phyloP scores from a whole-genome alignment of 2,797 vertebrate species.

The Sylvilagus floridanus region DNA sequence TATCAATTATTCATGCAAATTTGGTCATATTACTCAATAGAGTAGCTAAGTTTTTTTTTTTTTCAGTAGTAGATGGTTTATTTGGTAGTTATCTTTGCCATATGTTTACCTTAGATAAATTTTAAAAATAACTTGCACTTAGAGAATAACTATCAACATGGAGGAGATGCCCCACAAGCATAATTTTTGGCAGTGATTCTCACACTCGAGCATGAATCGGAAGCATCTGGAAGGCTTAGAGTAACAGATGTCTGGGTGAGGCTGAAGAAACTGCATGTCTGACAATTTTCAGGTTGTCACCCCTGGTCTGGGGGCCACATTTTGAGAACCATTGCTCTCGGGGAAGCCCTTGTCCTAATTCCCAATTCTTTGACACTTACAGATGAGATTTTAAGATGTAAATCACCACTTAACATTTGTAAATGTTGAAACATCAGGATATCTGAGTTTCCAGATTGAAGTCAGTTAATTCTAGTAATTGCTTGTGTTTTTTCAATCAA shows the following conservation, averaged over 20 bases:
- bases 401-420: background rate
- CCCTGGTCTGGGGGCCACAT: background rate
- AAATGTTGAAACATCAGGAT: background rate
- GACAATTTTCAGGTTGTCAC: background rate
- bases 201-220: background rate
- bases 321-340: background rate
- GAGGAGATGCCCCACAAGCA: background rate
- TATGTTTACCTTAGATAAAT: background rate
- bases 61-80: background rate
- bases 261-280: background rate
- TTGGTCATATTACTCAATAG: conserved; percentile 32
- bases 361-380: background rate
- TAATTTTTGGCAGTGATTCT: background rate
- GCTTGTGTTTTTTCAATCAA: background rate
- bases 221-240: background rate
- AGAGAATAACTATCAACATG: background rate
- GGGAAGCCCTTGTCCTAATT: too few species aligned
- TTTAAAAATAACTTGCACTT: conserved; percentile 27
- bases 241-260: background rate
- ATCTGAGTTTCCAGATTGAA: background rate
- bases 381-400: background rate
- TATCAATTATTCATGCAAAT: conserved; percentile 61
- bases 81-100: background rate
- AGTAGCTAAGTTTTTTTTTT: background rate
- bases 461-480: background rate